Conservation (phyloP, 2,113 vertebrate species). For the Hippoglossus stenolepis region DNA sequence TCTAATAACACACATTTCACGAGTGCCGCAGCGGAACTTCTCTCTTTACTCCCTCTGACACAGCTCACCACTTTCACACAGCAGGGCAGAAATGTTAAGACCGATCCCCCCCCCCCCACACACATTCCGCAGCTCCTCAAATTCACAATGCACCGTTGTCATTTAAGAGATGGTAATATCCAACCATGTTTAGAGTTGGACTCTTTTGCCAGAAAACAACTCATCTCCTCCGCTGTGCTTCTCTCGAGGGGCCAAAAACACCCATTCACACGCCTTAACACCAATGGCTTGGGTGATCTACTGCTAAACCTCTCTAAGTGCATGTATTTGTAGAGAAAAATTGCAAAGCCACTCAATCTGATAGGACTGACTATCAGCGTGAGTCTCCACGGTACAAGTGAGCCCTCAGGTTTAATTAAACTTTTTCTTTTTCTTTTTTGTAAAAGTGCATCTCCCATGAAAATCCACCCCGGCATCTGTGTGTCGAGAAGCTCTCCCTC, state of each 20-base stretch:
- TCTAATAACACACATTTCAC: conserved; percentile 61
- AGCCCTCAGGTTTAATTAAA: conserved; percentile 84
- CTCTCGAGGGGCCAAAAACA: conserved; percentile 69
- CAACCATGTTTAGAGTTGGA: conserved; percentile 45
- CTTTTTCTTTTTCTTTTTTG: conserved; percentile 73
- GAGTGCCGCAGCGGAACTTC: conserved; percentile 54
- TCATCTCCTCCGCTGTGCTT: conserved; percentile 58
- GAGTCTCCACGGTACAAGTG: conserved; percentile 73
- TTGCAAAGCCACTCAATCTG: conserved; percentile 68
- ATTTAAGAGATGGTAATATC: conserved; percentile 67
- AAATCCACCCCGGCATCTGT: conserved; percentile 78
- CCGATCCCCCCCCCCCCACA: conserved; percentile 20
- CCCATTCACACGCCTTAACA: conserved; percentile 72
- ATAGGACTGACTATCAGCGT: conserved; percentile 61
- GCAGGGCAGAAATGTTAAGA: conserved; percentile 65
- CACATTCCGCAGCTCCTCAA: conserved; percentile 65
- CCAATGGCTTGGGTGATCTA: conserved; percentile 58
- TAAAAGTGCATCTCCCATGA: conserved; percentile 78
- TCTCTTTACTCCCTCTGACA: conserved; percentile 23
- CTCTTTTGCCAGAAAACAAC: conserved; percentile 69
- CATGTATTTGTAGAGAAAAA: conserved; percentile 69
- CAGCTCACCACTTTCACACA: conserved; percentile 50
- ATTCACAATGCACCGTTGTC: conserved; percentile 66
- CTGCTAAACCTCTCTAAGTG: conserved; percentile 70
- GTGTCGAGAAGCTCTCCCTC: conserved; percentile 79